These are phyloP conservation scores for Aphelocoma californica DNA, from an alignment of 2,797 vertebrate genomes.

Conservation along the genomic window DNA sequence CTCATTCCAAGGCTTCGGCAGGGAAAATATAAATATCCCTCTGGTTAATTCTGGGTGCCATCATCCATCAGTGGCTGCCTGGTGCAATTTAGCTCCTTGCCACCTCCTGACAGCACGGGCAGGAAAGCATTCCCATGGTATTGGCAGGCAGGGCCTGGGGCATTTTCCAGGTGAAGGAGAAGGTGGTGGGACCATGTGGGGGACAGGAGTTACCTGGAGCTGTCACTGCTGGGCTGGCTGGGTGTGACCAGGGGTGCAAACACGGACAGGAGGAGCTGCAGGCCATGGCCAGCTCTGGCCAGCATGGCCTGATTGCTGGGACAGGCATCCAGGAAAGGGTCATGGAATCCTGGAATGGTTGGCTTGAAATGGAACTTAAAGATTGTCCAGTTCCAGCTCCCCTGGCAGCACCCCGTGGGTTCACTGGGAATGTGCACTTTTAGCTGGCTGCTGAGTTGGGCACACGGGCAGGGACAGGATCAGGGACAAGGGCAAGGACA, in stretches of 20 bases:
- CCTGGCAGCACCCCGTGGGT: fast-evolving
- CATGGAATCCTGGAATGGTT: neutral
- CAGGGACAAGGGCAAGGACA: neutral
- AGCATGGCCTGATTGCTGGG: neutral
- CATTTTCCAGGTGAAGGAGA: neutral
- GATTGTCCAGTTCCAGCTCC: neutral
- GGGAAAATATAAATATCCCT: slow-evolving; percentile 36
- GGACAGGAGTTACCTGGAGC: neutral
- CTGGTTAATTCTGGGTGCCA: slow-evolving; percentile 30
- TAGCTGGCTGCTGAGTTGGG: neutral
- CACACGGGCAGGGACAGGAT: neutral
- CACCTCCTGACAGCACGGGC: neutral
- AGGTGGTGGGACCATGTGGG: neutral
- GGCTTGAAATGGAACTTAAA: neutral
- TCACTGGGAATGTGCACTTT: neutral
- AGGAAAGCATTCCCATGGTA: neutral
- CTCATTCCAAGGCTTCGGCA: neutral
- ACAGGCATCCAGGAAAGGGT: neutral
- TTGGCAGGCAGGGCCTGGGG: neutral
- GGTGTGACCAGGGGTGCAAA: neutral
- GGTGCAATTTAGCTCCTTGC: neutral
- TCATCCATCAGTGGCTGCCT: slow-evolving; percentile 29
- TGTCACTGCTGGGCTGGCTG: fast-evolving
- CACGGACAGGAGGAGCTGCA: neutral
- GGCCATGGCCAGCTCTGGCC: neutral